A percentile compares a stretch with the other conserved stretches of the same genome.
Conservation (phyloP, 1,140 invertebrate genomes). For the Olivierus martensii region DNA sequence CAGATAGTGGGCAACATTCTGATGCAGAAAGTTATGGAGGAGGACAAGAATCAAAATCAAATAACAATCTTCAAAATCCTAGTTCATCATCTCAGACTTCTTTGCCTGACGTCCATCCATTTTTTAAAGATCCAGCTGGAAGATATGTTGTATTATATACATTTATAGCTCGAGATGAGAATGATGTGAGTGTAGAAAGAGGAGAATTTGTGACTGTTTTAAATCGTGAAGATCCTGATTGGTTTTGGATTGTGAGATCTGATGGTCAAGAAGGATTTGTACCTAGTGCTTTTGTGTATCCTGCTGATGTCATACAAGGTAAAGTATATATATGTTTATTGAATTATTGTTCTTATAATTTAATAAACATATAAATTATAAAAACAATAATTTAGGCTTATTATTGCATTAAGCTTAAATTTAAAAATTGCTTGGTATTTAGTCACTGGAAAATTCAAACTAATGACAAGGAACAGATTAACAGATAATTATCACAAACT, state of each 20-base stretch:
- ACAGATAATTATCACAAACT: no score
- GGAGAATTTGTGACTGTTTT: constrained; percentile 89
- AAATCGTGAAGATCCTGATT: constrained; percentile 85
- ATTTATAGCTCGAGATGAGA: constrained; percentile 82
- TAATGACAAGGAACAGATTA: no score
- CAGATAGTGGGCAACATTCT: constrained; percentile 33
- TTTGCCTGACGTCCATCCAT: constrained; percentile 54
- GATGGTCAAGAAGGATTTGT: constrained; percentile 92
- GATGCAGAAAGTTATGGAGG: constrained; percentile 47
- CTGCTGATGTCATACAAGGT: constrained; percentile 63
- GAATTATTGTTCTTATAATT: no score
- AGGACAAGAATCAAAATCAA: constrained; percentile 29
- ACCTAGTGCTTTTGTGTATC: constrained; percentile 86
- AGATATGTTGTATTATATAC: constrained; percentile 85
- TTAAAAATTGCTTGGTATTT: no score
- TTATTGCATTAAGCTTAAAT: no score
- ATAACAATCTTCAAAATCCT: constrained; percentile 7
- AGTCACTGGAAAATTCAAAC: no score
- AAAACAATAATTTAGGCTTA: no score
- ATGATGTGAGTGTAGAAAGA: constrained; percentile 82
- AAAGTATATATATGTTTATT: constrained; percentile 15
- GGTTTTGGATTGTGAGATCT: constrained; percentile 86
- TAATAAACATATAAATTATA: no score
- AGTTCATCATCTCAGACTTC: constrained; percentile 13
- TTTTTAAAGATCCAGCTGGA: constrained; percentile 83